Conservation (phyloP, 2,888 invertebrate genomes). For the Drosophila antonietae region DNA sequence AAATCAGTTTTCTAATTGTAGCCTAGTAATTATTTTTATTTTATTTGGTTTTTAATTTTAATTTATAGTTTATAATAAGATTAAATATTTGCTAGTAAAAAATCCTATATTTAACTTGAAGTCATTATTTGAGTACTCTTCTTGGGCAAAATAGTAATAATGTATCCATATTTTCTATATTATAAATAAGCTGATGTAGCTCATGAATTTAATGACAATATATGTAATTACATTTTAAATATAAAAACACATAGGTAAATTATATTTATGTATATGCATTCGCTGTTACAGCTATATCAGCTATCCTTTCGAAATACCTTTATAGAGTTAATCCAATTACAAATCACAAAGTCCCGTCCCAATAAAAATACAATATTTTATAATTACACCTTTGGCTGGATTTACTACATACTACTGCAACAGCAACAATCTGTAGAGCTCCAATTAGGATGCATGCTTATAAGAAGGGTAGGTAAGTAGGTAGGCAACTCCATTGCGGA, state of each 20-base stretch:
- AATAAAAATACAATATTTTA: slow-evolving; percentile 7
- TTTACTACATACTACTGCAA: slow-evolving; percentile 1
- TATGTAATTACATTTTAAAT: background rate
- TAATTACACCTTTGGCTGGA: slow-evolving; percentile 30
- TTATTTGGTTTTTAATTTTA: too few species aligned
- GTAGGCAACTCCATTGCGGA: slow-evolving; percentile 30
- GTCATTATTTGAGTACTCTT: too few species aligned
- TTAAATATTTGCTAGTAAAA: too few species aligned
- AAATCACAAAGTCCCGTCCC: slow-evolving; percentile 11
- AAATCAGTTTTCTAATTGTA: too few species aligned
- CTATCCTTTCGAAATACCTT: slow-evolving; percentile 1
- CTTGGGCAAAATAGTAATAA: too few species aligned
- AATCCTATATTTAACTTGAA: too few species aligned
- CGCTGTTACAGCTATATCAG: background rate
- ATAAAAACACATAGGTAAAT: background rate
- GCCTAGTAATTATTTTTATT: too few species aligned
- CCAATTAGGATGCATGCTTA: slow-evolving; percentile 39
- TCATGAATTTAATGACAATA: background rate
- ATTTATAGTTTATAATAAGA: too few species aligned
- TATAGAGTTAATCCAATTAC: slow-evolving; percentile 17
- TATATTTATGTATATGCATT: background rate
- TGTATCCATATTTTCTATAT: too few species aligned
- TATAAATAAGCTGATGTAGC: background rate
- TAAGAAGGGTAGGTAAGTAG: slow-evolving; percentile 34
- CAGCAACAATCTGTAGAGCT: slow-evolving; percentile 24